Percentiles rank a stretch among this genome's conserved stretches.
These are phyloP conservation scores for Ferrisia virgata DNA, from an alignment of 2,888 invertebrate genomes.

Conservation along the genomic window DNA sequence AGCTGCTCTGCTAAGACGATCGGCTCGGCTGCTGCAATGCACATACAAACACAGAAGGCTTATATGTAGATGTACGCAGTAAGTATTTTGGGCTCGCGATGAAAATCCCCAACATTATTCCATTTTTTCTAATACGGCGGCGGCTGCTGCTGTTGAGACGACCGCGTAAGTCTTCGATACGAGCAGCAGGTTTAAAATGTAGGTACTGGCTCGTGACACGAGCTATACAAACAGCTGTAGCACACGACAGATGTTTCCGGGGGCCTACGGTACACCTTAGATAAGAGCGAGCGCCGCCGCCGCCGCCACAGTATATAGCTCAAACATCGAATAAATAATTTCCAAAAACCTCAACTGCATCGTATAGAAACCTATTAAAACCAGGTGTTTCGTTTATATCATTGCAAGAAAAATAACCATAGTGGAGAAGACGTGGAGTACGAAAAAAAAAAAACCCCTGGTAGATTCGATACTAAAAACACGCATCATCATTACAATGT, in stretches of 20 bases:
- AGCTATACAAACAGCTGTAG: not conserved
- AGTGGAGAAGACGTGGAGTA: not conserved
- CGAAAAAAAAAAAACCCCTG: not conserved
- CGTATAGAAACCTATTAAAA: not conserved
- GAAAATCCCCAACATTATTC: not conserved
- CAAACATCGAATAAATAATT: not conserved
- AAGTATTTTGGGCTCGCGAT: not conserved
- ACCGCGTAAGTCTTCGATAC: not conserved
- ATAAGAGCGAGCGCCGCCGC: not conserved
- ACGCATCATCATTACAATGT: not conserved
- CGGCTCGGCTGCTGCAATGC: not conserved
- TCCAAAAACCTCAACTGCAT: slow-evolving; percentile 2
- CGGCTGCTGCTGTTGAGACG: not conserved
- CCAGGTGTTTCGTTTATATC: slow-evolving; percentile 4
- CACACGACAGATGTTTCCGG: slow-evolving; percentile 28
- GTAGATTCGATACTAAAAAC: not conserved
- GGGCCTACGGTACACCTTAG: not conserved
- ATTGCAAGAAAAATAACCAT: not conserved
- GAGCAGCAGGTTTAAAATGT: not conserved
- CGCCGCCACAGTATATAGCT: not conserved
- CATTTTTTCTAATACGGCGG: not conserved
- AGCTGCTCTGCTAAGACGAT: not conserved
- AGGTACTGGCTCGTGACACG: slow-evolving; percentile 18
- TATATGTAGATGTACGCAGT: not conserved
- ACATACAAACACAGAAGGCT: not conserved